phyloP scores from a whole-genome alignment of 2,888 invertebrate genomes.

The Macrophya alboannulata region DNA sequence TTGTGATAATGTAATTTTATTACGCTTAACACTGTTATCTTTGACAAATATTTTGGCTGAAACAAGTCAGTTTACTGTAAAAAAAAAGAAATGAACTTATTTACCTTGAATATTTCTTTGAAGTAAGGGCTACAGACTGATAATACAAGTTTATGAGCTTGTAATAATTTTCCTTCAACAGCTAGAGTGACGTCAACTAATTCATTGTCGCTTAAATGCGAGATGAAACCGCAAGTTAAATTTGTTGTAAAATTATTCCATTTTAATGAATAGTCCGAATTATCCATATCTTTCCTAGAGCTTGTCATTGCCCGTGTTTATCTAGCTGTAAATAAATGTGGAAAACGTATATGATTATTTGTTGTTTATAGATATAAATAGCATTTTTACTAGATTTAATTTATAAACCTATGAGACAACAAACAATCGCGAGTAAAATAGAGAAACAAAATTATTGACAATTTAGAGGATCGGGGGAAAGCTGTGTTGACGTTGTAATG shows the following conservation, averaged over 20 bases:
- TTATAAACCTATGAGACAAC: not conserved
- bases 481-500: not conserved
- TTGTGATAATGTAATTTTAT: not conserved
- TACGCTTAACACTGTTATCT: not conserved
- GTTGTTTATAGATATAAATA: no score
- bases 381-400: not conserved
- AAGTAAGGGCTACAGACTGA: conserved; percentile 81
- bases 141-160: conserved; percentile 80
- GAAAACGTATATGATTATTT: not conserved
- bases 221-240: conserved; percentile 78
- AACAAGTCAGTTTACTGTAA: no score
- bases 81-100: not conserved
- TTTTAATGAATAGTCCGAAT: conserved; percentile 71
- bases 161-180: conserved; percentile 79
- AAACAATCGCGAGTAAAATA: not conserved
- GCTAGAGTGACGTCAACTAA: conserved; percentile 81
- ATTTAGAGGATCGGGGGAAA: not conserved
- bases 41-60: not conserved
- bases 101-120: conserved; percentile 78
- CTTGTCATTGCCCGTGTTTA: conserved; percentile 11
- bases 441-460: no score
- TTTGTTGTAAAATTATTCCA: conserved; percentile 81
- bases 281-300: conserved; percentile 21
- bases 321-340: not conserved
- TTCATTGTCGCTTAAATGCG: conserved; percentile 77